Percentiles rank a stretch among this genome's conserved stretches.
Evolutionary conservation across 2,113 vertebrate genomes (phyloP).

Genomic region (Amphiprion ocellaris): DNA sequence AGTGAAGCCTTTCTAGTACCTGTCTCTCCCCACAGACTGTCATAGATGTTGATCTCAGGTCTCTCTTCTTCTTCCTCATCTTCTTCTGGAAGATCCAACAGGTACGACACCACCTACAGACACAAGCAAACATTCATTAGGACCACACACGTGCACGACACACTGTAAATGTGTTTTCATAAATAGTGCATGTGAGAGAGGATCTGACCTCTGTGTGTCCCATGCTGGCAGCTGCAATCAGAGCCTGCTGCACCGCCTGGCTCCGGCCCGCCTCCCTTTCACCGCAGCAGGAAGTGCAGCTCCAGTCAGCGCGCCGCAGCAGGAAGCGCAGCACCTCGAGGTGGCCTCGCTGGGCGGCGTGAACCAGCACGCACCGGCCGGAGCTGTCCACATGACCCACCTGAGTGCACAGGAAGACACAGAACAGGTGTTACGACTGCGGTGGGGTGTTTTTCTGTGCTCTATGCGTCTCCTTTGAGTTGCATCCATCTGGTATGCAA

Average conservation of each 20-base stretch:
- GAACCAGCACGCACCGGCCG: slow-evolving; percentile 93
- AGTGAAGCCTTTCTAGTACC: slow-evolving; percentile 79
- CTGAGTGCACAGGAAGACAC: slow-evolving; percentile 65
- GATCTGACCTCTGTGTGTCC: slow-evolving; percentile 91
- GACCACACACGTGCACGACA: slow-evolving; percentile 6
- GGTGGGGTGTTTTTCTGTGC: no score
- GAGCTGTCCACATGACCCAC: slow-evolving; percentile 95
- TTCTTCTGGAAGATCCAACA: slow-evolving; percentile 95
- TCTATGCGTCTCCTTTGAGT: no score
- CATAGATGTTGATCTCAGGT: slow-evolving; percentile 94
- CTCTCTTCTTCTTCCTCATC: slow-evolving; percentile 93
- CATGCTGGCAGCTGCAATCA: slow-evolving; percentile 94
- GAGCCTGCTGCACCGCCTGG: slow-evolving; percentile 94
- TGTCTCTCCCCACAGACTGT: slow-evolving; percentile 98
- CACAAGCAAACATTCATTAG: slow-evolving; percentile 38
- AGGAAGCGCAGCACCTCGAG: slow-evolving; percentile 87
- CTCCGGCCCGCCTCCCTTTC: slow-evolving; percentile 90
- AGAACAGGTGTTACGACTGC: no score
- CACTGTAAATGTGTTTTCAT: neutral
- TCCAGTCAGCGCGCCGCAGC: slow-evolving; percentile 62
- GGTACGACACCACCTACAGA: slow-evolving; percentile 92
- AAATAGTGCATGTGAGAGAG: neutral
- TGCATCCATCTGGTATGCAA: no score
- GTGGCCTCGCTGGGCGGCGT: slow-evolving; percentile 92
- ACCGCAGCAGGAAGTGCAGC: slow-evolving; percentile 89